Evolutionary conservation across 2,113 vertebrate genomes (phyloP).

Genomic region (Fulica atra): DNA sequence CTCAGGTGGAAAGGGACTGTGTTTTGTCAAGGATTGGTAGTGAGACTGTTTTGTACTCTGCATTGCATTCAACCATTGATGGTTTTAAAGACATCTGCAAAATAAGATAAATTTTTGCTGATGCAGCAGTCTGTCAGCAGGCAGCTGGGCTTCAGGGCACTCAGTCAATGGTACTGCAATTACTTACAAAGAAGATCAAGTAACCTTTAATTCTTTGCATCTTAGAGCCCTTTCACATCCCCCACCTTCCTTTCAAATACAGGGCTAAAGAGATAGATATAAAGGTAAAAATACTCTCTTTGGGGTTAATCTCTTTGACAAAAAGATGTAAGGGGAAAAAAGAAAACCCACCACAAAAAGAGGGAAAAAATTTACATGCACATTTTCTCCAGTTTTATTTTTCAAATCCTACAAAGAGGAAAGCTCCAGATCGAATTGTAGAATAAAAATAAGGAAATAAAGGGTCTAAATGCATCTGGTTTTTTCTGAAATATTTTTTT

Average conservation of each 20-base stretch:
- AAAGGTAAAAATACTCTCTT: background rate
- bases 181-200: slow-evolving; percentile 38
- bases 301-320: background rate
- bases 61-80: background rate
- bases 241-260: background rate
- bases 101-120: slow-evolving; percentile 13
- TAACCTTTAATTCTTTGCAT: slow-evolving; percentile 5
- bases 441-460: background rate
- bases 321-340: background rate
- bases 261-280: background rate
- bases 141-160: background rate
- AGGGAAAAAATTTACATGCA: background rate
- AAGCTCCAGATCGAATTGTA: background rate
- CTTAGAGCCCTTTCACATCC: background rate
- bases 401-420: background rate
- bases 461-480: background rate
- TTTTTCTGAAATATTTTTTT: background rate
- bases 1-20: background rate
- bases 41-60: background rate
- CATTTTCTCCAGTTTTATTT: background rate
- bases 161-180: background rate
- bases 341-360: background rate
- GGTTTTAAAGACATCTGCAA: background rate
- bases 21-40: background rate
- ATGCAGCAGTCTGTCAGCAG: background rate